These are phyloP conservation scores for Manis javanica DNA, from an alignment of 2,797 vertebrate species.

Conservation along the genomic window DNA sequence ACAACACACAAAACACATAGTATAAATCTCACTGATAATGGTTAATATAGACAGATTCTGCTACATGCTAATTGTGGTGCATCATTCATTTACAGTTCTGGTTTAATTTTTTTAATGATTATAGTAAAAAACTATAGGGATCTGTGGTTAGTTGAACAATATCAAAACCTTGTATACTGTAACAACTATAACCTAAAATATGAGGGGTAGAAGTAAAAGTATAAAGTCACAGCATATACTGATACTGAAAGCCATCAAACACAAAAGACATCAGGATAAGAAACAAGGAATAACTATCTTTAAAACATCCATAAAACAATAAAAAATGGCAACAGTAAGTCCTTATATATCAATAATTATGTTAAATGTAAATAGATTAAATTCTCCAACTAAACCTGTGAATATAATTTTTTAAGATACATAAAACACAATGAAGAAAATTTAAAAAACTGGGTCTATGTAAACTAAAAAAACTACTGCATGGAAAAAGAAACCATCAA, in stretches of 20 bases:
- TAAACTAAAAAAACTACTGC: not conserved
- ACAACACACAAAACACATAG: not conserved
- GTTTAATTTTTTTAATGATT: not conserved
- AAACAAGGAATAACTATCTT: not conserved
- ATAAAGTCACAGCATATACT: not conserved
- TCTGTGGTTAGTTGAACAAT: not conserved
- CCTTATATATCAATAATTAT: not conserved
- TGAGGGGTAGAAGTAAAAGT: not conserved
- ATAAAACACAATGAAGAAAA: not conserved
- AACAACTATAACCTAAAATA: not conserved
- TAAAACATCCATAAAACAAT: not conserved
- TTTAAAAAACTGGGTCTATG: not conserved
- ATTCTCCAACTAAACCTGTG: not conserved
- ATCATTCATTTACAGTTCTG: not conserved
- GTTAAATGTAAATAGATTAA: not conserved
- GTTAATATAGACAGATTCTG: not conserved
- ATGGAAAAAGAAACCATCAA: not conserved
- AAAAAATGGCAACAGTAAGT: not conserved
- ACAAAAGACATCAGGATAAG: not conserved
- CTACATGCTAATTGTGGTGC: not conserved
- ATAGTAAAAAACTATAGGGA: not conserved
- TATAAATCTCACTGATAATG: not conserved
- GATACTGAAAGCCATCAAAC: not conserved
- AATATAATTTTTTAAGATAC: not conserved
- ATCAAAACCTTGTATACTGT: not conserved